Evolutionary conservation across 1,140 invertebrate genomes (phyloP).

Genomic region (Helicorthomorpha holstii): DNA sequence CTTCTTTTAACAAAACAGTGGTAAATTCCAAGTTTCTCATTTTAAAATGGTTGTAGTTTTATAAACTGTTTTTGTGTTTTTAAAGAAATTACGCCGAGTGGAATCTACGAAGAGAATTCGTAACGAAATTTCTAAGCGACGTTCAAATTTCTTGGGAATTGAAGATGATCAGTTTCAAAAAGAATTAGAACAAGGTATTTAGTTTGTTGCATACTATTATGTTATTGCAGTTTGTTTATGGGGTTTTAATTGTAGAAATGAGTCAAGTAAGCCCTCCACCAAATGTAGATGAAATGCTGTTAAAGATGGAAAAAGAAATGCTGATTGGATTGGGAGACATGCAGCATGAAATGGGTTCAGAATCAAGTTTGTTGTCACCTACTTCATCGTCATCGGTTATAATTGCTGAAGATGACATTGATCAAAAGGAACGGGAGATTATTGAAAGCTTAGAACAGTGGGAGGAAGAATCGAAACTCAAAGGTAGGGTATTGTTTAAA

Average conservation of each 20-base stretch:
- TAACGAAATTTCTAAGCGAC: slow-evolving; percentile 61
- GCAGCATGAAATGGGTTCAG: no score
- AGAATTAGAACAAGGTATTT: slow-evolving; percentile 5
- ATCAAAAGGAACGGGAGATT: slow-evolving; percentile 50
- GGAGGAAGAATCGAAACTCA: slow-evolving; percentile 25
- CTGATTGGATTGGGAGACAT: no score
- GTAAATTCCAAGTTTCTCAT: no score
- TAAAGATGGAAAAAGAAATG: no score
- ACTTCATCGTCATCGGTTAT: no score
- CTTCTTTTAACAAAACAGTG: background rate
- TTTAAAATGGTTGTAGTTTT: no score
- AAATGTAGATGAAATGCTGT: slow-evolving; percentile 54
- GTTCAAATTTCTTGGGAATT: slow-evolving; percentile 69
- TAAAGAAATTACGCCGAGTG: slow-evolving; percentile 20
- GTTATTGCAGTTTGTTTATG: background rate
- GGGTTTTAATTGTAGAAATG: slow-evolving; percentile 6
- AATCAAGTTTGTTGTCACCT: no score
- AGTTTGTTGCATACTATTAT: background rate
- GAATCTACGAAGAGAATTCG: slow-evolving; percentile 67
- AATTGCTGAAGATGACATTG: slow-evolving; percentile 41
- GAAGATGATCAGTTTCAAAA: slow-evolving; percentile 36
- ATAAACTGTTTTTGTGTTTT: no score
- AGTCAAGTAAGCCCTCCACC: slow-evolving; percentile 46
- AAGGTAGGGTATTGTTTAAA: slow-evolving; percentile 5
- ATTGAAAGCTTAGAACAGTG: slow-evolving; percentile 45